Conservation (phyloP, 2,888 invertebrate genomes). For the Automeris io region DNA sequence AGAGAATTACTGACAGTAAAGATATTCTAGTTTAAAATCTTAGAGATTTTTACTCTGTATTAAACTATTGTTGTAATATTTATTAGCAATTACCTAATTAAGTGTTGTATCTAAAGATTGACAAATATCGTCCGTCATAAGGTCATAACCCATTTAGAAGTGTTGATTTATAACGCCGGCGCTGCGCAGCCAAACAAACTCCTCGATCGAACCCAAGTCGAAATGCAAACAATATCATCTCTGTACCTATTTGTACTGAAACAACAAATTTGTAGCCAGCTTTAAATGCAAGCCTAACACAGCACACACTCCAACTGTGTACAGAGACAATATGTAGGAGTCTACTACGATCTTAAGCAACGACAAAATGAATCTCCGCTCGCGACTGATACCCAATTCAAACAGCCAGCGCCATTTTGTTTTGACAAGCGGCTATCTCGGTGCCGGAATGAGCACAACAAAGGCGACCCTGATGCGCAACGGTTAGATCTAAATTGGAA, state of each 20-base stretch:
- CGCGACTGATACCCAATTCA: slow-evolving; percentile 76
- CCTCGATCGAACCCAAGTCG: slow-evolving; percentile 70
- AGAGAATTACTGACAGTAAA: too few species aligned
- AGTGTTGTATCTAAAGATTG: neutral
- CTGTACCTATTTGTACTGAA: slow-evolving; percentile 68
- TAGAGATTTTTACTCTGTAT: too few species aligned
- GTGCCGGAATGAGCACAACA: slow-evolving; percentile 23
- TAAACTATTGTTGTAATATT: too few species aligned
- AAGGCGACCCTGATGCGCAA: slow-evolving; percentile 38
- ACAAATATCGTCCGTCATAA: too few species aligned
- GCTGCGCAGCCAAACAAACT: slow-evolving; percentile 59
- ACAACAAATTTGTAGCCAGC: slow-evolving; percentile 76
- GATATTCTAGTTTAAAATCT: too few species aligned
- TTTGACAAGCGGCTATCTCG: slow-evolving; percentile 71
- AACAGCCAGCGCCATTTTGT: slow-evolving; percentile 77
- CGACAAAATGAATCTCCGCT: slow-evolving; percentile 76
- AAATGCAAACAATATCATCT: slow-evolving; percentile 74
- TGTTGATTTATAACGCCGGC: slow-evolving; percentile 48
- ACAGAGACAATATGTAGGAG: slow-evolving; percentile 73
- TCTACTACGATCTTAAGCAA: slow-evolving; percentile 73
- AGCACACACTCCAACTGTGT: slow-evolving; percentile 72
- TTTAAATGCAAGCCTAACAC: slow-evolving; percentile 74
- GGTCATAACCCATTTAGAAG: slow-evolving; percentile 63
- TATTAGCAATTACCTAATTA: neutral
- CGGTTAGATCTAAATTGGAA: slow-evolving; percentile 38